phyloP scores from a whole-genome alignment of 1,140 invertebrate species.

The Megathymus violae region DNA sequence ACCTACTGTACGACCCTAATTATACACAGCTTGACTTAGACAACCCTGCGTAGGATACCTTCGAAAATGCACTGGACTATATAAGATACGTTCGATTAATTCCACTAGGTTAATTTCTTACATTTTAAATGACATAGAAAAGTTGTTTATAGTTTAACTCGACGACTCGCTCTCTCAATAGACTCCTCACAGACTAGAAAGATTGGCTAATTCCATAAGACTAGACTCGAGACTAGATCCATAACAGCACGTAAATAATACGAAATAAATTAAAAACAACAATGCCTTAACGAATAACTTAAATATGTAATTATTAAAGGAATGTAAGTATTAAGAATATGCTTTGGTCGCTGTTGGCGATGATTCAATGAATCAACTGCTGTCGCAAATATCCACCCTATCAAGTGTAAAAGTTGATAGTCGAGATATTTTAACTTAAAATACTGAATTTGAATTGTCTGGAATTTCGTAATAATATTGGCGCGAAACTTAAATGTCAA shows the following conservation, averaged over 20 bases:
- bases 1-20: conserved; percentile 7
- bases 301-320: conserved; percentile 58
- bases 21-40: conserved; percentile 8
- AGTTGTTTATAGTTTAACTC: conserved; percentile 40
- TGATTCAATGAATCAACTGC: background rate
- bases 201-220: conserved; percentile 52
- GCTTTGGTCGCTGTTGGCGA: background rate
- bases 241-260: conserved; percentile 49
- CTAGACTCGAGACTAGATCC: conserved; percentile 66
- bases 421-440: background rate
- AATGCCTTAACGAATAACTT: conserved; percentile 56
- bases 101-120: conserved; percentile 53
- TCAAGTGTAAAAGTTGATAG: background rate
- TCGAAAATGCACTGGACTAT: conserved; percentile 38
- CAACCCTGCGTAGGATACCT: conserved; percentile 38
- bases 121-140: conserved; percentile 51
- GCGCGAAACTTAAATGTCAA: conserved; percentile 20
- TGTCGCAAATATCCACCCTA: background rate
- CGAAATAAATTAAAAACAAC: conserved; percentile 72
- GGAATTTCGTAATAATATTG: conserved; percentile 35
- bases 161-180: conserved; percentile 17
- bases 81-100: conserved; percentile 44
- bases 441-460: too few species aligned
- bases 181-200: conserved; percentile 51
- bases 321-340: conserved; percentile 58